Base-by-base conservation (phyloP, 2,888 invertebrate species). In the Carcina quercana region DNA sequence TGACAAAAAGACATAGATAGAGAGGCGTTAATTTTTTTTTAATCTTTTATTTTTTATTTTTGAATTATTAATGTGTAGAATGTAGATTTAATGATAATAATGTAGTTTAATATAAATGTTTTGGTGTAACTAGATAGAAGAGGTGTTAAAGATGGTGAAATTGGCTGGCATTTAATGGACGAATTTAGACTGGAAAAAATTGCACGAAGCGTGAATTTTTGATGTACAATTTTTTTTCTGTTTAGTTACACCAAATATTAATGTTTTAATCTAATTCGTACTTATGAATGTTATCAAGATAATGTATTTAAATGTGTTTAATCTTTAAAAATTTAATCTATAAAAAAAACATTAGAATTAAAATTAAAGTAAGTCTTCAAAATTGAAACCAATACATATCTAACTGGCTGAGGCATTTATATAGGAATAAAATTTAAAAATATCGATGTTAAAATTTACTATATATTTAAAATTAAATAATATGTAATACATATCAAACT, bases 321-420 rank as follows among this genome's bases (percentile, higher is more conserved):
- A 69, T 64, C 64, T 61, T 60, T 68, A 62, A 64, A 52, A 25
- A 20, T 28, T 20, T 58, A 50, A 55, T 62, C 63, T 50, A n/a
- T 55, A 61, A 54, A 54, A 58, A 64, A 55, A 61, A 53, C 39
- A 43, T 34, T 48, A 50, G 48, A 56, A 36, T 24, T 12, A 15
- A 25, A 51, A 46, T 45, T 59, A 63, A 65, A 53, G 46, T 76
- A 78, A 75, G 71, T 73, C 64, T 74, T 73, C 50, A 63, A 69
- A 39, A 57, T 62, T 69, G 70, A 80, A 82, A 82, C 75, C 57
- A 64, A 74, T 70, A 85, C 78, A 84, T 82, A 83, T 83, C 79
- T 49, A 59, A 59, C 74, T 83, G 84, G 83, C 83, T 84, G 84
- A 74, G 83, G 85, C 83, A 84, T 83, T 82, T 82, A 76, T 67